Percentiles rank a stretch among this genome's conserved stretches.
Conservation (phyloP, 1,140 invertebrate genomes). For the Lepeophtheirus salmonis region DNA sequence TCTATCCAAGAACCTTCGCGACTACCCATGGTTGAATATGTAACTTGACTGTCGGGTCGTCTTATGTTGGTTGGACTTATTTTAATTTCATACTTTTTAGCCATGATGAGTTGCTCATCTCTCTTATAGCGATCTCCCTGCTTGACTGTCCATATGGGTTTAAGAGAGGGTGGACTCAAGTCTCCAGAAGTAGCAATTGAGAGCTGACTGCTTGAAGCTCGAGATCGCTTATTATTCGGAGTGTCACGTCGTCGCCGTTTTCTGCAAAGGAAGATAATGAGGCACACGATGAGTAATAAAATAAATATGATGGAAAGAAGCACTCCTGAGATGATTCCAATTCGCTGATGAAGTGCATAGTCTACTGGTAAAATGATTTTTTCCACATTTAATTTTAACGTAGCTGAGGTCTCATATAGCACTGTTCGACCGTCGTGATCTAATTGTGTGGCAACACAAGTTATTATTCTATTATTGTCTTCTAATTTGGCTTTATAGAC, state of each 20-base stretch:
- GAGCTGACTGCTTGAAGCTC: not conserved
- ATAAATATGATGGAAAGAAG: constrained; percentile 8
- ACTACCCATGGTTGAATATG: not conserved
- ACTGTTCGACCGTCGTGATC: constrained; percentile 13
- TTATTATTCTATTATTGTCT: constrained; percentile 7
- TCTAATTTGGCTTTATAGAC: constrained; percentile 6
- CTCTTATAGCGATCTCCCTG: too few relatives aligned
- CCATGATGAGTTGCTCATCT: not conserved
- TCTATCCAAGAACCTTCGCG: not conserved
- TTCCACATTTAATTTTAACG: constrained; percentile 1
- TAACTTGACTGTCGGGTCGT: not conserved
- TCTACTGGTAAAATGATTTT: constrained; percentile 10
- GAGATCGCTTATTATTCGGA: not conserved
- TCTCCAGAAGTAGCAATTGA: not conserved
- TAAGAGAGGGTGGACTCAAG: constrained; percentile 9
- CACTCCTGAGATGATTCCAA: constrained; percentile 13
- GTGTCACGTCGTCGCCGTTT: too few relatives aligned
- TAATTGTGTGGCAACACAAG: constrained; percentile 7
- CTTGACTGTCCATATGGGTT: constrained; percentile 13
- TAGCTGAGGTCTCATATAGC: constrained; percentile 5
- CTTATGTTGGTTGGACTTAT: not conserved
- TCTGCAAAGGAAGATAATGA: constrained; percentile 7
- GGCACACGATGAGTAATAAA: constrained; percentile 1
- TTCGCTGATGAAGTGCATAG: constrained; percentile 5
- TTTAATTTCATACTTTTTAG: not conserved